These are phyloP conservation scores for Rhamnusium bicolor DNA, from an alignment of 2,888 invertebrate genomes.

Conservation along the genomic window DNA sequence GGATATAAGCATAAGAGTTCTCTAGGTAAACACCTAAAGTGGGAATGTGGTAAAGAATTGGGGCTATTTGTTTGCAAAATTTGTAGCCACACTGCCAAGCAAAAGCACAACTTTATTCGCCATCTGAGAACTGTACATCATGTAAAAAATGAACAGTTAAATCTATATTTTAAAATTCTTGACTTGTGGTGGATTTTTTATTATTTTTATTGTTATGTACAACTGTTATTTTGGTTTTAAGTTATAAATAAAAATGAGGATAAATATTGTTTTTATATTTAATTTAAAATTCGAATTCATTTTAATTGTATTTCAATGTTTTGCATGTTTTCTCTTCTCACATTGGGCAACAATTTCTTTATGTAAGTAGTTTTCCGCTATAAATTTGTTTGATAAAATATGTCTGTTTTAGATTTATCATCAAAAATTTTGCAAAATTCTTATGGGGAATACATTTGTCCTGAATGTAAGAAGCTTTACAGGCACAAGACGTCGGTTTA, in stretches of 20 bases:
- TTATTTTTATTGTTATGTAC: background rate
- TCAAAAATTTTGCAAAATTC: too few relatives aligned
- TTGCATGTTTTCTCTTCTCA: too few relatives aligned
- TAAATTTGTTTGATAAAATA: too few relatives aligned
- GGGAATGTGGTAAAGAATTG: conserved; percentile 54
- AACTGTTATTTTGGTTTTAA: background rate
- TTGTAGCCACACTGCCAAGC: conserved; percentile 51
- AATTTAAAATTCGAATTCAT: too few relatives aligned
- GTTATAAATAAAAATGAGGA: background rate
- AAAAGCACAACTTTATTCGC: conserved; percentile 50
- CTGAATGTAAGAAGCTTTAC: too few relatives aligned
- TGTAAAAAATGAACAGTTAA: conserved; percentile 22
- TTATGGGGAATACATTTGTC: too few relatives aligned
- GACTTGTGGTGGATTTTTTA: background rate
- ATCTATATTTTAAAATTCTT: background rate
- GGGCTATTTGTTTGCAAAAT: conserved; percentile 50
- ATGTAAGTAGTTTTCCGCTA: too few relatives aligned
- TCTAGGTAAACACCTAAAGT: conserved; percentile 53
- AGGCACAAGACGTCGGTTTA: too few relatives aligned
- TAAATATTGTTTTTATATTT: too few relatives aligned
- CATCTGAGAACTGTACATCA: conserved; percentile 45
- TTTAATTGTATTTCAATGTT: too few relatives aligned
- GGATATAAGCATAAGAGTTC: conserved; percentile 60
- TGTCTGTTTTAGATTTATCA: too few relatives aligned
- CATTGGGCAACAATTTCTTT: too few relatives aligned